Evolutionary conservation across 64 coral and sea anemone genomes (phyloP).

Genomic region (Hydrozoanthus tunicans): DNA sequence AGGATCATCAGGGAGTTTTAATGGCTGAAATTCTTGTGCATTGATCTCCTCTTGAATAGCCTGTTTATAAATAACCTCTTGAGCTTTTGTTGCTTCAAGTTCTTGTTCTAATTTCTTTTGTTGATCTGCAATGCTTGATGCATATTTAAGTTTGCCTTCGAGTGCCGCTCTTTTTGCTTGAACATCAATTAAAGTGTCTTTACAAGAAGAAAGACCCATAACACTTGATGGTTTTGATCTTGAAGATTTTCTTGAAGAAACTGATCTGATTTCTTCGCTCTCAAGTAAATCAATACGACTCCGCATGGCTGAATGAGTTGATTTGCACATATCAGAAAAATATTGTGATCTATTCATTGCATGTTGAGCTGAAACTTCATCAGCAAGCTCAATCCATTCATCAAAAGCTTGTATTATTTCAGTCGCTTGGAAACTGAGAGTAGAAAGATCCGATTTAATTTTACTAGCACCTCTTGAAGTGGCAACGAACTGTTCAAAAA

Average conservation of each 20-base stretch:
- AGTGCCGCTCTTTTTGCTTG: slow-evolving; percentile 67
- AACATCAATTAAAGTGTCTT: slow-evolving; percentile 65
- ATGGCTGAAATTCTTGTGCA: neutral
- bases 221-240: slow-evolving; percentile 31
- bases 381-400: slow-evolving; percentile 28
- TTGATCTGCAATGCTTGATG: slow-evolving; percentile 64
- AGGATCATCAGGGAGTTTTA: slow-evolving; percentile 1
- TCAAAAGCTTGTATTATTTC: slow-evolving; percentile 38
- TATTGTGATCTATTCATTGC: neutral
- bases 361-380: slow-evolving; percentile 8
- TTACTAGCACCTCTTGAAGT: neutral
- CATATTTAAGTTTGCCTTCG: slow-evolving; percentile 71
- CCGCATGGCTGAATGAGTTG: neutral
- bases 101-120: slow-evolving; percentile 66
- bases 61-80: slow-evolving; percentile 65
- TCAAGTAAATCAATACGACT: slow-evolving; percentile 11
- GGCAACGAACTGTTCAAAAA: slow-evolving; percentile 14
- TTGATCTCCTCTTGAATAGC: slow-evolving; percentile 6
- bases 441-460: slow-evolving; percentile 32
- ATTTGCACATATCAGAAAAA: slow-evolving; percentile 39
- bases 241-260: neutral
- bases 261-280: too few relatives aligned
- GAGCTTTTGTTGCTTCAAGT: slow-evolving; percentile 49
- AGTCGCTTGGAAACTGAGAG: neutral
- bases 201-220: slow-evolving; percentile 40